Percentiles rank a stretch among this genome's conserved stretches.
These are phyloP conservation scores for Nymphalis io DNA, from an alignment of 1,140 invertebrate genomes.

Conservation along the genomic window DNA sequence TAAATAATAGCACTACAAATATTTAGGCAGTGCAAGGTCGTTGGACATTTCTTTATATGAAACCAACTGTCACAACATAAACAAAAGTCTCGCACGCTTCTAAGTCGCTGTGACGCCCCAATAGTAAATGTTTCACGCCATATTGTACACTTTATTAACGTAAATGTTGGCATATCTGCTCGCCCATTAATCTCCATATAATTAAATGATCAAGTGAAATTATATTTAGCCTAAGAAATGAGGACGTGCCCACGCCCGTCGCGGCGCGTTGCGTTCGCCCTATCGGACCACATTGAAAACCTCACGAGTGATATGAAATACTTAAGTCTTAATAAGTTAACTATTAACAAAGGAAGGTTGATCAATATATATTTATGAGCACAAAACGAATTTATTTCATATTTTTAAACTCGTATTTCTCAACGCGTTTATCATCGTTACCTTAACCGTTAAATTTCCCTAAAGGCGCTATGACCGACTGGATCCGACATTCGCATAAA, in stretches of 20 bases:
- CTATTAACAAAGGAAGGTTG: background rate
- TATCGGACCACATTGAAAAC: conserved; percentile 47
- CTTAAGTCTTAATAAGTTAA: conserved; percentile 14
- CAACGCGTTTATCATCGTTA: conserved; percentile 47
- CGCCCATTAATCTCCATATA: conserved; percentile 78
- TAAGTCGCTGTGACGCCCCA: conserved; percentile 37
- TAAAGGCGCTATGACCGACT: conserved; percentile 29
- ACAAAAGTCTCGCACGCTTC: conserved; percentile 35
- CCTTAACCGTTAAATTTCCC: conserved; percentile 36
- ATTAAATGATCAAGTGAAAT: conserved; percentile 79
- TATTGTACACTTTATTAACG: conserved; percentile 72
- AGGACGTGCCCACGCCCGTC: conserved; percentile 62
- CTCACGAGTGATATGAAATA: conserved; percentile 29
- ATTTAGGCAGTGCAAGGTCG: background rate
- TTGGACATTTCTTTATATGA: background rate
- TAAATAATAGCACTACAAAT: background rate
- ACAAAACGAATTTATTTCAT: conserved; percentile 3
- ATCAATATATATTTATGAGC: conserved; percentile 1
- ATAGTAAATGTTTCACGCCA: conserved; percentile 63
- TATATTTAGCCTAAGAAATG: conserved; percentile 77
- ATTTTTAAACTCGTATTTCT: conserved; percentile 18
- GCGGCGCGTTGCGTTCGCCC: conserved; percentile 51
- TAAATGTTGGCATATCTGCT: conserved; percentile 69
- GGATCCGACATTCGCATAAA: conserved; percentile 35
- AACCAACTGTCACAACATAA: conserved; percentile 37